Conservation (phyloP, 2,113 vertebrate genomes). For the Chaetodon trifascialis region DNA sequence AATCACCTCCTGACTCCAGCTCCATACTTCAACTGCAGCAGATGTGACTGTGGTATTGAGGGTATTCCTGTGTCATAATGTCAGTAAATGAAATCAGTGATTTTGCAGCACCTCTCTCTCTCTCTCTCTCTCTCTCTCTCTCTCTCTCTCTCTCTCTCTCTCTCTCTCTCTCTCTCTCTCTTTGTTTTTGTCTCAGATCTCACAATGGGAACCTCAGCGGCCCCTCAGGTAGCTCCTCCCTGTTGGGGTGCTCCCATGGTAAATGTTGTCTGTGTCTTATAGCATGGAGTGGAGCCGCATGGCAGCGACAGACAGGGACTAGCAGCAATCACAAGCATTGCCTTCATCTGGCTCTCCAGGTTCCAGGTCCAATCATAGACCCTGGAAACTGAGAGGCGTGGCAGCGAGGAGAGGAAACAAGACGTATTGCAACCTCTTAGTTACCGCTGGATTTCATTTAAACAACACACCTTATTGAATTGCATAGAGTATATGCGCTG, state of each 20-base stretch:
- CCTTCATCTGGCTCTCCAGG: conserved; percentile 73
- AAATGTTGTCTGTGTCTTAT: conserved; percentile 86
- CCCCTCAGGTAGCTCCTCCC: conserved; percentile 96
- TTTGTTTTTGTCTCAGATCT: conserved; percentile 86
- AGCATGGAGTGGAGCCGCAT: conserved; percentile 85
- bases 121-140: too few relatives aligned
- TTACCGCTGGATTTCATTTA: background rate
- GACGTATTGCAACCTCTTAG: too few relatives aligned
- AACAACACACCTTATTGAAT: background rate
- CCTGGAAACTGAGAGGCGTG: conserved; percentile 11
- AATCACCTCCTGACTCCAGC: background rate
- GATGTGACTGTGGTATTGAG: too few relatives aligned
- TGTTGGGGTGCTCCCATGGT: conserved; percentile 96
- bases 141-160: too few relatives aligned
- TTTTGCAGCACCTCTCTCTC: conserved; percentile 53
- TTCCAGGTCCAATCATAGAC: conserved; percentile 29
- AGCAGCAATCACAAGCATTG: conserved; percentile 57
- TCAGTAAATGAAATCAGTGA: conserved; percentile 16
- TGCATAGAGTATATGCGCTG: background rate
- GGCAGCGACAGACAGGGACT: conserved; percentile 73
- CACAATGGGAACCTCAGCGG: conserved; percentile 94
- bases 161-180: conserved; percentile 28
- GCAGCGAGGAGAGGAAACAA: background rate
- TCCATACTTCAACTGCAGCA: too few relatives aligned
- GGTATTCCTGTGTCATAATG: background rate